These are phyloP conservation scores for Linnaemya tessellans DNA, from an alignment of 2,888 invertebrate genomes.

Conservation along the genomic window DNA sequence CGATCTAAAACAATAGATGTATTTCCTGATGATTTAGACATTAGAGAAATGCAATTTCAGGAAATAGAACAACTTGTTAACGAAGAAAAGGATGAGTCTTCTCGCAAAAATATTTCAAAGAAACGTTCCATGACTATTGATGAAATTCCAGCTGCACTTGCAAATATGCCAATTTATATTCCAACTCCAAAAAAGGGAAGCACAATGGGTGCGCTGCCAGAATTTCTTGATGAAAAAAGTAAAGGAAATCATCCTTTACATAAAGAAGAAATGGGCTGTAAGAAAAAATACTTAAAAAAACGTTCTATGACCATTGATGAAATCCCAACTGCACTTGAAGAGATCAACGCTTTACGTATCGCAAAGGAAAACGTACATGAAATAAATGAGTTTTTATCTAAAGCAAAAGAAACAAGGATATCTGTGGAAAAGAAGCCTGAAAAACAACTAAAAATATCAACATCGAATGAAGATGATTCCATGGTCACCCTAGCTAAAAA, in stretches of 20 bases:
- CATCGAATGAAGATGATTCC: constrained; percentile 11
- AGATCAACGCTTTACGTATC: background rate
- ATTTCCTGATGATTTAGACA: background rate
- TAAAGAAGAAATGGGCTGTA: background rate
- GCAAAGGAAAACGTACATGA: background rate
- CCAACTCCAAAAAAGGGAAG: background rate
- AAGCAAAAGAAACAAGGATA: background rate
- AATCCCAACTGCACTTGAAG: background rate
- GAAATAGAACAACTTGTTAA: background rate
- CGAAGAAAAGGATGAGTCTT: background rate
- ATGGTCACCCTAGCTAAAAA: background rate
- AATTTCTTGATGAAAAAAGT: background rate
- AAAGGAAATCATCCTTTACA: background rate
- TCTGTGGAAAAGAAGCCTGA: background rate
- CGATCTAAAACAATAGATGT: constrained; percentile 41
- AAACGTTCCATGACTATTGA: constrained; percentile 37
- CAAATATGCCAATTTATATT: background rate
- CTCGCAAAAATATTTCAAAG: background rate
- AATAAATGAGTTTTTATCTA: background rate
- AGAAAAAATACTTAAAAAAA: background rate
- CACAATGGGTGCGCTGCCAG: background rate
- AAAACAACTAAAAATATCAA: background rate
- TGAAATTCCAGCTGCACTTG: constrained; percentile 4
- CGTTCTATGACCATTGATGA: background rate
- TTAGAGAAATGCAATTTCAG: background rate